Evolutionary conservation across 2,113 vertebrate genomes (phyloP), one percentile per base, ranked within the genome.

Genomic region (Xenopus borealis): DNA sequence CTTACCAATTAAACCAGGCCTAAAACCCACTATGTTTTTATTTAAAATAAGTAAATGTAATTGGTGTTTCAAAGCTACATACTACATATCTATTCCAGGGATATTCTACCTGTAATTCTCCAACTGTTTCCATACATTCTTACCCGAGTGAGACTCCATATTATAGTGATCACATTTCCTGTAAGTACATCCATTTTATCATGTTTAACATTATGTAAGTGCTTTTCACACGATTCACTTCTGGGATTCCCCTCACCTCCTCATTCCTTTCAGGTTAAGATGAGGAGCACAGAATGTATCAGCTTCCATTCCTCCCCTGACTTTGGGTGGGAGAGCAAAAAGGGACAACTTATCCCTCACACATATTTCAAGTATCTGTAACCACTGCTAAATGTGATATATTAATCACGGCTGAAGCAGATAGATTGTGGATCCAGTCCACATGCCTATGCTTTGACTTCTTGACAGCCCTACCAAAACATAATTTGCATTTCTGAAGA

Each of bases 331-430:
- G 19, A 64, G 74, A 69, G 13, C 8, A 7, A 67, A 27, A 47
- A n/a, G 46, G 46, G 14, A 70, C 62, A 50, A 27, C n/a, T 10
- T 40, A 64, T 57, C 19, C 66, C n/a, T 52, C 33, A 69, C 47
- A 55, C 58, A 76, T 50, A 70, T 77, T 64, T 46, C 16, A 64
- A 64, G 58, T 18, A 77, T 77, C 66, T 64, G 67, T 70, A 64
- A 55, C 66, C 70, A 77, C 74, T 77, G 74, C 58, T 77, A 77
- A 77, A 69, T 64, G 74, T 70, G 67, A 50, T 70, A 70, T 70
- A 64, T 77, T 1, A 77, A 52, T 70, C 74, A 70, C 19, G 55
- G 74, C 59, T 62, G 47, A 46, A 64, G 40, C 18, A 77, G 30
- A 57, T 44, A 52, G 53, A 70, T 64, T 70, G 30, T 63, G 52